Conservation (phyloP, 1,140 invertebrate genomes). For the Drosophila nannoptera region DNA sequence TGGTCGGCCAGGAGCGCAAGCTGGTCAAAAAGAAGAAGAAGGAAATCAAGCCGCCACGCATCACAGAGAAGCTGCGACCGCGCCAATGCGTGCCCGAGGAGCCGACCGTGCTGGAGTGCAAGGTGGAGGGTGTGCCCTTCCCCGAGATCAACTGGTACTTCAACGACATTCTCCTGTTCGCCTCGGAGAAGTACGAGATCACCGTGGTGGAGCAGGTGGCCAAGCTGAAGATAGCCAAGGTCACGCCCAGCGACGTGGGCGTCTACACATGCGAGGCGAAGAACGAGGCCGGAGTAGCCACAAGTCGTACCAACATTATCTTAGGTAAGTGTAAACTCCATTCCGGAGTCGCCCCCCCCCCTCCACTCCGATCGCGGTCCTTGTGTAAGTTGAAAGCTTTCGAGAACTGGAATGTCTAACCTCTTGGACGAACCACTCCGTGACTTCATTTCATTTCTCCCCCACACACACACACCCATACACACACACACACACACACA, state of each 20-base stretch:
- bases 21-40: slow-evolving; percentile 80
- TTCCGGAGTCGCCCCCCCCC: not conserved
- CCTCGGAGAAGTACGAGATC: slow-evolving; percentile 85
- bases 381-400: slow-evolving; percentile 21
- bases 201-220: slow-evolving; percentile 84
- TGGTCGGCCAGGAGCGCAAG: slow-evolving; percentile 71
- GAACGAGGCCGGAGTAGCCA: slow-evolving; percentile 87
- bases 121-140: slow-evolving; percentile 85
- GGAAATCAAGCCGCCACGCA: slow-evolving; percentile 84
- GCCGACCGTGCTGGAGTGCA: slow-evolving; percentile 83
- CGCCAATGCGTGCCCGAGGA: slow-evolving; percentile 83
- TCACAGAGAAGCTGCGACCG: slow-evolving; percentile 85
- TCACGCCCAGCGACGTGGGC: slow-evolving; percentile 87
- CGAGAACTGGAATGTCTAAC: slow-evolving; percentile 19
- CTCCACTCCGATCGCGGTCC: not conserved
- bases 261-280: slow-evolving; percentile 91
- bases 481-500: slow-evolving; percentile 32
- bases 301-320: slow-evolving; percentile 86
- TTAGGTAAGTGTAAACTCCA: slow-evolving; percentile 76
- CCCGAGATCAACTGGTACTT: slow-evolving; percentile 92
- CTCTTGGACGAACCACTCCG: slow-evolving; percentile 11
- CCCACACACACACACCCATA: slow-evolving; percentile 33
- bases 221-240: slow-evolving; percentile 85
- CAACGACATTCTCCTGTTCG: slow-evolving; percentile 89
- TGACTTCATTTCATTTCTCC: slow-evolving; percentile 17